Percentiles rank a stretch among this genome's conserved stretches.
These are phyloP conservation scores for Rhabdomys pumilio DNA, from an alignment of 2,797 vertebrate species.

Conservation along the genomic window DNA sequence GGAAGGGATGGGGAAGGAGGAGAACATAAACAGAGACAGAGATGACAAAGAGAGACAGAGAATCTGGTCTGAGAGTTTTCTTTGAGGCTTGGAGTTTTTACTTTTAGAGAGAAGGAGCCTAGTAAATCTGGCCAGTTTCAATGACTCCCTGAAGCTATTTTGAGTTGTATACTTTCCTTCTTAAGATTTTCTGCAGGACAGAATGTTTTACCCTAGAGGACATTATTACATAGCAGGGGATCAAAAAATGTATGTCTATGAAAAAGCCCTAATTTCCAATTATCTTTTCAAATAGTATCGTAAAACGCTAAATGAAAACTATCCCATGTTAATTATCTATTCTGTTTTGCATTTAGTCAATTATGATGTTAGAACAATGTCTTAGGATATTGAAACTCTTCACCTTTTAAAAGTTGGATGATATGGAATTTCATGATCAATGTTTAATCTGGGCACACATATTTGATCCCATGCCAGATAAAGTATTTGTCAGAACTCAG, in stretches of 20 bases:
- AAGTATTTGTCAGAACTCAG: neutral
- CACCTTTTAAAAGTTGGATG: neutral
- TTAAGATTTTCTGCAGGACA: neutral
- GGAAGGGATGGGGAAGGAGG: too few species aligned
- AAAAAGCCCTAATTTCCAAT: neutral
- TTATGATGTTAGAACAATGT: neutral
- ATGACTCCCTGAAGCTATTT: neutral
- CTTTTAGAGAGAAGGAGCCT: neutral
- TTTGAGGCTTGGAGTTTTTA: neutral
- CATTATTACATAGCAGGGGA: neutral
- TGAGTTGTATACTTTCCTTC: neutral
- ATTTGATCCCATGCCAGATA: neutral
- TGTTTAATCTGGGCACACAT: neutral
- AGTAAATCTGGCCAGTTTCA: neutral
- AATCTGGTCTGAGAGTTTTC: neutral
- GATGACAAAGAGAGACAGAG: neutral
- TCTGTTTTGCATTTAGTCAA: constrained; percentile 10
- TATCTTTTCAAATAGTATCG: neutral
- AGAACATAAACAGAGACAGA: too few species aligned
- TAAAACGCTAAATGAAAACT: neutral
- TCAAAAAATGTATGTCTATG: too few species aligned
- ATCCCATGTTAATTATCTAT: neutral
- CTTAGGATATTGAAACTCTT: neutral
- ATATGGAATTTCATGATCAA: neutral
- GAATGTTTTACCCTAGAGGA: neutral